These are phyloP conservation scores for Drosophila kurseongensis DNA, from an alignment of 1,140 invertebrate genomes.

Conservation along the genomic window DNA sequence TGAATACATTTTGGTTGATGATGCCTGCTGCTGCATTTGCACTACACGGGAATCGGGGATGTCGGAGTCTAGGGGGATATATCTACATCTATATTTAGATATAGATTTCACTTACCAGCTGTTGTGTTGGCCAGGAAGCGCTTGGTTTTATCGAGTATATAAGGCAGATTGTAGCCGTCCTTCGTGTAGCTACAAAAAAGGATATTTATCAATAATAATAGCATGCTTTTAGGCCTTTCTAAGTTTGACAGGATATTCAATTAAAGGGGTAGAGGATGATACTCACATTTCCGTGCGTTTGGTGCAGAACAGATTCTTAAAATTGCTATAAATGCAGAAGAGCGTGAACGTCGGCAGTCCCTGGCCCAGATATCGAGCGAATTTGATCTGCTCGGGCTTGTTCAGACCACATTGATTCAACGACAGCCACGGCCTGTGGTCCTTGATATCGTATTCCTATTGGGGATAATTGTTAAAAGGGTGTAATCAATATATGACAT, in stretches of 20 bases:
- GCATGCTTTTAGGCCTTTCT: slow-evolving; percentile 39
- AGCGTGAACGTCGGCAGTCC: slow-evolving; percentile 83
- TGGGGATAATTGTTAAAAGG: not conserved
- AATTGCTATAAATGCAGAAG: slow-evolving; percentile 85
- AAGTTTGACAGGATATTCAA: slow-evolving; percentile 14
- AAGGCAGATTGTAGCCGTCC: slow-evolving; percentile 84
- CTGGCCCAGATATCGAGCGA: slow-evolving; percentile 82
- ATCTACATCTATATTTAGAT: slow-evolving; percentile 32
- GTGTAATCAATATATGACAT: not conserved
- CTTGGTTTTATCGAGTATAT: slow-evolving; percentile 84
- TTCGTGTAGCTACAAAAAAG: slow-evolving; percentile 73
- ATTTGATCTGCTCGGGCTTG: slow-evolving; percentile 84
- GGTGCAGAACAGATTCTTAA: slow-evolving; percentile 84
- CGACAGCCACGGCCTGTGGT: slow-evolving; percentile 83
- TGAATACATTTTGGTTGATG: slow-evolving; percentile 39
- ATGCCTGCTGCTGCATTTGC: slow-evolving; percentile 75
- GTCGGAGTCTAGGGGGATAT: not conserved
- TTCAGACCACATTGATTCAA: slow-evolving; percentile 82
- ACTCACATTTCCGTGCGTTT: slow-evolving; percentile 84
- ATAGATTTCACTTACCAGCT: slow-evolving; percentile 74
- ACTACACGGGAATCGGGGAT: slow-evolving; percentile 47
- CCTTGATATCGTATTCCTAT: slow-evolving; percentile 82
- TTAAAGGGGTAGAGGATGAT: slow-evolving; percentile 7
- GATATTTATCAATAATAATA: slow-evolving; percentile 25
- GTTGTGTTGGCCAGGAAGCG: slow-evolving; percentile 83